phyloP scores from a whole-genome alignment of 1,140 invertebrate genomes.

The Teleopsis dalmanni region DNA sequence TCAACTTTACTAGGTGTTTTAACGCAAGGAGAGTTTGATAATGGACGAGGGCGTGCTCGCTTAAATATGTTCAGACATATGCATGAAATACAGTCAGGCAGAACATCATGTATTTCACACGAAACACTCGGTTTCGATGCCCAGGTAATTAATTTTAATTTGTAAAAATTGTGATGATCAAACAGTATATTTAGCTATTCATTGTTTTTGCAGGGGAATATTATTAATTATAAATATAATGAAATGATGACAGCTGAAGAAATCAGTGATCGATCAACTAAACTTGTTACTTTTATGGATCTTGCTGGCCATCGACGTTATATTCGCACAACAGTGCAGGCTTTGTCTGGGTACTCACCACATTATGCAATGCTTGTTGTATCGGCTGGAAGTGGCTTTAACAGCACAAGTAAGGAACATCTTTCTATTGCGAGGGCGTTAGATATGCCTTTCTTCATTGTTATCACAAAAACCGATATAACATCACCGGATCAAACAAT shows the following conservation, averaged over 20 bases:
- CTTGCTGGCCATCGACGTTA: constrained; percentile 95
- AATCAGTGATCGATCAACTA: constrained; percentile 83
- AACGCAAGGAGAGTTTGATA: constrained; percentile 91
- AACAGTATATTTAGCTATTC: neutral
- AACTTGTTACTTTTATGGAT: constrained; percentile 92
- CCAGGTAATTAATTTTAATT: constrained; percentile 34
- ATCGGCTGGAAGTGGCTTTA: constrained; percentile 51
- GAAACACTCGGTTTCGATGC: constrained; percentile 93
- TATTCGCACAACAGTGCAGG: constrained; percentile 89
- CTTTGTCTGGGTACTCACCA: constrained; percentile 87
- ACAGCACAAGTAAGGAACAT: constrained; percentile 73
- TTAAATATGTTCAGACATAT: constrained; percentile 93
- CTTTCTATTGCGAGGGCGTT: constrained; percentile 74
- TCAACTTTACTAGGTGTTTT: constrained; percentile 89
- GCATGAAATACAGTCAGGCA: constrained; percentile 92
- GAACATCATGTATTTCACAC: constrained; percentile 93
- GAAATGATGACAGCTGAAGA: constrained; percentile 88
- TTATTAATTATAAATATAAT: constrained; percentile 79
- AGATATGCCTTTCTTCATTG: constrained; percentile 82
- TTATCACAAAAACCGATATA: constrained; percentile 85
- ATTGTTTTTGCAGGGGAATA: constrained; percentile 46
- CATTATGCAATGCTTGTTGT: constrained; percentile 93
- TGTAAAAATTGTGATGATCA: neutral
- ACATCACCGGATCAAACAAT: constrained; percentile 55
- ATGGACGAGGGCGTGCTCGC: constrained; percentile 87